Evolutionary conservation across 1,140 invertebrate species (phyloP).

Genomic region (Drosophila subpulchrella): DNA sequence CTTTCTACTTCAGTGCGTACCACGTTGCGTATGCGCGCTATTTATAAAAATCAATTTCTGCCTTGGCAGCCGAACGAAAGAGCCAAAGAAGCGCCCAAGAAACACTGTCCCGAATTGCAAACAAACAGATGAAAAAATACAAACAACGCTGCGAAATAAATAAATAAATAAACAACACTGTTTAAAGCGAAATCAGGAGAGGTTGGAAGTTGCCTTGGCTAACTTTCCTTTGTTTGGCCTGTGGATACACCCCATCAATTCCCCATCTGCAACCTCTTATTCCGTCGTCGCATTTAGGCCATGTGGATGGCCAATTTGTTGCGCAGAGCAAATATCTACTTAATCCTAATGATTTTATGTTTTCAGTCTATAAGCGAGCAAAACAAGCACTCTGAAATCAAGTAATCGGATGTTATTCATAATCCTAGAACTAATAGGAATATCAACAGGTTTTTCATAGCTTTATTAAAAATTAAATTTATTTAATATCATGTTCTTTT

Average conservation of each 20-base stretch:
- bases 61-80: conserved; percentile 57
- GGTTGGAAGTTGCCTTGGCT: conserved; percentile 26
- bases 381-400: neutral
- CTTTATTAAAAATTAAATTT: too few species aligned
- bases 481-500: too few species aligned
- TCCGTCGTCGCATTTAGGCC: conserved; percentile 7
- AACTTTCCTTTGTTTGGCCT: neutral
- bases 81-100: conserved; percentile 10
- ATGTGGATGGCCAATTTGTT: too few species aligned
- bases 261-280: conserved; percentile 8
- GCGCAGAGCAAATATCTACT: neutral
- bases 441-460: too few species aligned
- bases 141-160: conserved; percentile 44
- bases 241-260: conserved; percentile 11
- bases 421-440: too few species aligned
- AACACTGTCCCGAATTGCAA: conserved; percentile 26
- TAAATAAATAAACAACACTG: conserved; percentile 74
- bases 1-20: conserved; percentile 77
- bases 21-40: conserved; percentile 80
- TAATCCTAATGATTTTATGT: neutral
- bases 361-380: neutral
- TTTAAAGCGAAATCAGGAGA: conserved; percentile 37
- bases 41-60: conserved; percentile 83
- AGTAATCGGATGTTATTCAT: neutral
- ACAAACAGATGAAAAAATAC: conserved; percentile 9